Evolutionary conservation across 2,113 vertebrate genomes (phyloP).

Genomic region (Centropus unirufus): DNA sequence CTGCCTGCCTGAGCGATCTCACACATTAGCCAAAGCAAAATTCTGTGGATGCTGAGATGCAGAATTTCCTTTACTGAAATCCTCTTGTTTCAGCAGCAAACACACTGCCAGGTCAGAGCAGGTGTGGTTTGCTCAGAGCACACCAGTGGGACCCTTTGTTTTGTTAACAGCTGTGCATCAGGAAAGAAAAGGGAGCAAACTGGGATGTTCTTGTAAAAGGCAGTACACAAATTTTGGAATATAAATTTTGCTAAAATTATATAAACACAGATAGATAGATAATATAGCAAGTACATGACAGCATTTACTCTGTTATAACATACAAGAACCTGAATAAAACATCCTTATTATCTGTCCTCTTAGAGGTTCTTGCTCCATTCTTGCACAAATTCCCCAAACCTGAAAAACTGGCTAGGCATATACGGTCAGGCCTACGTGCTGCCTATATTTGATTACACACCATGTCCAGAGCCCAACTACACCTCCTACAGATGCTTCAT

Average conservation of each 20-base stretch:
- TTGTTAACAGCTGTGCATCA: neutral
- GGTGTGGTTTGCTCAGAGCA: rapidly evolving
- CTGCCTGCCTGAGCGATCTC: neutral
- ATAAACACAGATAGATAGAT: neutral
- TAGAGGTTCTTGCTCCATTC: neutral
- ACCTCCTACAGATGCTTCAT: neutral
- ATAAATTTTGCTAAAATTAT: neutral
- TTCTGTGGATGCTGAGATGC: neutral
- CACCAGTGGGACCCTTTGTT: neutral
- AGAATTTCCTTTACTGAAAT: neutral
- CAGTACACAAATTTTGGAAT: neutral
- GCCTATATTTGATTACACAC: neutral
- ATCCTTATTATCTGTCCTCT: neutral
- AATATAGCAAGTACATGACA: neutral
- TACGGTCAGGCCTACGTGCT: neutral
- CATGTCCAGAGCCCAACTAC: neutral
- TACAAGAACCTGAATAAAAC: neutral
- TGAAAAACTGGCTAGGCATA: neutral
- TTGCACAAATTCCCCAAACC: neutral
- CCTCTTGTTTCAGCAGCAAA: neutral
- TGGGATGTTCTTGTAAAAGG: neutral
- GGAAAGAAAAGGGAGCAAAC: neutral
- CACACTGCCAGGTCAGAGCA: rapidly evolving
- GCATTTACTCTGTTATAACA: neutral
- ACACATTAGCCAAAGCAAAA: neutral